phyloP scores from a whole-genome alignment of 2,113 vertebrate species.

The Sphaerodactylus townsendi region DNA sequence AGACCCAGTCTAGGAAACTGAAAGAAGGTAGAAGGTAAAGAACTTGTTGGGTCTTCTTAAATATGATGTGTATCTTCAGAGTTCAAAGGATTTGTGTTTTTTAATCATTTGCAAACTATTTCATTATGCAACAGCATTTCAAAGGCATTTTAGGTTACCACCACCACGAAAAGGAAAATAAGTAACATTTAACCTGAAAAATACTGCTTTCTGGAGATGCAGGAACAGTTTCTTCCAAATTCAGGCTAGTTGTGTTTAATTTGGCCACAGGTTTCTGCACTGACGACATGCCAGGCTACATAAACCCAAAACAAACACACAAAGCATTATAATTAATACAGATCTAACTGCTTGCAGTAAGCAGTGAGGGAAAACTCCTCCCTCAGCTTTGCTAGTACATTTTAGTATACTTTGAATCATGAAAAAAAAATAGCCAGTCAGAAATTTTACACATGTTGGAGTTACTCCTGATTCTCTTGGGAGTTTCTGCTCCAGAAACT shows the following conservation, averaged over 20 bases:
- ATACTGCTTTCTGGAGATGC: constrained; percentile 53
- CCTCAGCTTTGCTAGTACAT: not conserved
- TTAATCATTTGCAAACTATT: not conserved
- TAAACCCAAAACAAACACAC: not conserved
- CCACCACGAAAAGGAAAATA: constrained; percentile 1
- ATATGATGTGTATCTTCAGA: not conserved
- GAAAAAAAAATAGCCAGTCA: too few species aligned
- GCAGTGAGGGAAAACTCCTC: not conserved
- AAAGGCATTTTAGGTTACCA: not conserved
- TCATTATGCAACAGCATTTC: not conserved
- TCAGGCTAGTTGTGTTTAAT: constrained; percentile 55
- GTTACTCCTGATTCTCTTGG: too few species aligned
- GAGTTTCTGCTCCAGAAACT: too few species aligned
- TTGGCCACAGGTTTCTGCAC: constrained; percentile 52
- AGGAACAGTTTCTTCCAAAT: constrained; percentile 69
- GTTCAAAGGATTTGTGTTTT: not conserved
- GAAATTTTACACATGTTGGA: too few species aligned
- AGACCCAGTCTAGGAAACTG: not conserved
- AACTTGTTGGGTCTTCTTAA: not conserved
- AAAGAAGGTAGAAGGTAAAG: too few species aligned
- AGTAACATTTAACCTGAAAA: constrained; percentile 61
- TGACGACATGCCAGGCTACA: constrained; percentile 68
- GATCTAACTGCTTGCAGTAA: not conserved
- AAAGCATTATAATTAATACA: not conserved
- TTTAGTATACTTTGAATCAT: not conserved